These are phyloP conservation scores for Actinostola sp. DNA, from an alignment of 92 coral and sea anemone species.

Conservation along the genomic window DNA sequence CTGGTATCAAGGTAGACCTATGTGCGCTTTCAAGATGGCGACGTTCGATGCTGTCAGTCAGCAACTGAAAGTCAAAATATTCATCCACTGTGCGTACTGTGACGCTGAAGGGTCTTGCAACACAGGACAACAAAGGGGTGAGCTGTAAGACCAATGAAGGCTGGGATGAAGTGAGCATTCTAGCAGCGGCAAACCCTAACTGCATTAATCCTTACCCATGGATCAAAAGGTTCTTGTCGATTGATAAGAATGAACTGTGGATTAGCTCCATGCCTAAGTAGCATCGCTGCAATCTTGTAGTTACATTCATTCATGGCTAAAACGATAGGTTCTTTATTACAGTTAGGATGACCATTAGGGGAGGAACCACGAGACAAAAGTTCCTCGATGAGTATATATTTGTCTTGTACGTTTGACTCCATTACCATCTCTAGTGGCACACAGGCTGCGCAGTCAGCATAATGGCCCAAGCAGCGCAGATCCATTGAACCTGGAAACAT, in stretches of 20 bases:
- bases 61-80: too few relatives aligned
- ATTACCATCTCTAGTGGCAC: conserved; percentile 68
- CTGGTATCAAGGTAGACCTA: too few relatives aligned
- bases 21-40: too few relatives aligned
- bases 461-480: conserved; percentile 17
- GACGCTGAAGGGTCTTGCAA: too few relatives aligned
- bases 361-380: conserved; percentile 48
- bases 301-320: conserved; percentile 52
- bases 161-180: too few relatives aligned
- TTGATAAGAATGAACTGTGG: conserved; percentile 51
- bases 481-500: conserved; percentile 7
- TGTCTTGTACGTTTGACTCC: conserved; percentile 37
- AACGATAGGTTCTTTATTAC: conserved; percentile 45
- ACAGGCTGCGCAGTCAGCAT: conserved; percentile 14
- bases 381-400: conserved; percentile 30
- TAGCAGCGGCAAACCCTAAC: too few relatives aligned
- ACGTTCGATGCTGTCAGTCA: too few relatives aligned
- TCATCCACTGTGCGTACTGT: too few relatives aligned
- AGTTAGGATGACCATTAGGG: conserved; percentile 44
- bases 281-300: conserved; percentile 48
- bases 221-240: conserved; percentile 9
- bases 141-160: too few relatives aligned
- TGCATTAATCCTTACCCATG: conserved; percentile 9
- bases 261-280: conserved; percentile 63
- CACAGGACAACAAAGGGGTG: too few relatives aligned